phyloP scores from a whole-genome alignment of 2,888 invertebrate species.

The Adelognathus sp. region DNA sequence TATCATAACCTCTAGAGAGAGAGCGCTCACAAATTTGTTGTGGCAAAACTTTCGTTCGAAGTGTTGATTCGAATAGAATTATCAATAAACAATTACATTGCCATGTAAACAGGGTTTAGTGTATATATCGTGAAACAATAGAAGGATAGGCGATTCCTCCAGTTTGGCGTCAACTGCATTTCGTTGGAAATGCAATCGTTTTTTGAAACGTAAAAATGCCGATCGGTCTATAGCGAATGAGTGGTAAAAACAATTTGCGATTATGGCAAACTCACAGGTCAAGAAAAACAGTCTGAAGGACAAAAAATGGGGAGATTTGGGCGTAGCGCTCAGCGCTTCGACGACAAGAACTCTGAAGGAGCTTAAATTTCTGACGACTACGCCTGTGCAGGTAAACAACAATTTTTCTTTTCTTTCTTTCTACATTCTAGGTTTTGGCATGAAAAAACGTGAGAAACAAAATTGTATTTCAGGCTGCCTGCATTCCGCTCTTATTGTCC shows the following conservation, averaged over 20 bases:
- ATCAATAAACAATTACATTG: no score
- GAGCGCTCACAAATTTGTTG: no score
- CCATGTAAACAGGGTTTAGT: no score
- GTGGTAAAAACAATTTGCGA: neutral
- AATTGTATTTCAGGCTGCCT: constrained; percentile 91
- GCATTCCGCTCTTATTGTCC: constrained; percentile 92
- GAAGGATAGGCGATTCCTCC: no score
- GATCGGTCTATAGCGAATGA: no score
- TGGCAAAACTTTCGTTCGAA: no score
- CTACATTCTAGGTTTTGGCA: neutral
- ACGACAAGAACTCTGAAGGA: constrained; percentile 81
- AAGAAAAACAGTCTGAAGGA: constrained; percentile 67
- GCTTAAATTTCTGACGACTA: constrained; percentile 83
- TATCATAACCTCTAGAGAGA: no score
- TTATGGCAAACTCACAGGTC: constrained; percentile 2
- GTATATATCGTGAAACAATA: no score
- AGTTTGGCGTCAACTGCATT: no score
- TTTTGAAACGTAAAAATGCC: neutral
- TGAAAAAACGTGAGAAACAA: no score
- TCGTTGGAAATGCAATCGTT: neutral
- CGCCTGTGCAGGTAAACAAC: constrained; percentile 83
- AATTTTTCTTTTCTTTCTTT: neutral
- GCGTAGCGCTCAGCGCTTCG: constrained; percentile 79
- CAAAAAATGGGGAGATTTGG: constrained; percentile 82
- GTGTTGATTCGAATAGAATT: no score